Conservation (phyloP, 37 sponge, comb jelly and placozoan genomes). For the Bolinopsis microptera region DNA sequence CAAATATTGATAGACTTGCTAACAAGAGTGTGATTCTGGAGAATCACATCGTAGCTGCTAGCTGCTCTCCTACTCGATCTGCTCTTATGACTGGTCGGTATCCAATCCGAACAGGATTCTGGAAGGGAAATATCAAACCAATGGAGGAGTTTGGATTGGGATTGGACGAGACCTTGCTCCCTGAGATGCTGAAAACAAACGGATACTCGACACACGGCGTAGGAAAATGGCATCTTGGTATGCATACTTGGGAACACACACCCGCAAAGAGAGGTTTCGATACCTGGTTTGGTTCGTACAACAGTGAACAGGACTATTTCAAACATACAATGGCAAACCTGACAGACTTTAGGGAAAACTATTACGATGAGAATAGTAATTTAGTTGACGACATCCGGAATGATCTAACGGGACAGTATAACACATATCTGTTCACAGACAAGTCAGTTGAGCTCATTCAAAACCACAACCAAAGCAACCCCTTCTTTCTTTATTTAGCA, state of each 20-base stretch:
- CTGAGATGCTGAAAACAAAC: no score
- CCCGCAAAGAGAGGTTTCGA: not conserved
- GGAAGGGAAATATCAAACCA: conserved; percentile 13
- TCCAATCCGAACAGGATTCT: not conserved
- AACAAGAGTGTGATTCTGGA: not conserved
- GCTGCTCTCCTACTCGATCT: not conserved
- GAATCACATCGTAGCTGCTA: conserved; percentile 22
- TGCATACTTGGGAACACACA: not conserved
- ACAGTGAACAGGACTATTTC: not conserved
- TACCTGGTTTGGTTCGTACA: not conserved
- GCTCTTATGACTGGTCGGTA: not conserved
- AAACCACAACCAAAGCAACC: not conserved
- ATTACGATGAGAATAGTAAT: not conserved
- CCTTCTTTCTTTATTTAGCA: not conserved
- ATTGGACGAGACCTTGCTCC: not conserved
- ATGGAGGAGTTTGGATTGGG: not conserved
- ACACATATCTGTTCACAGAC: not conserved
- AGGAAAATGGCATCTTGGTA: conserved; percentile 23
- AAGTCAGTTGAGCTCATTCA: not conserved
- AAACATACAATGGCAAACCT: no score
- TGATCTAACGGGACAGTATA: not conserved
- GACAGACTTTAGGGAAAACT: not conserved
- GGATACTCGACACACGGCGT: no score
- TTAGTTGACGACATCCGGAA: not conserved
- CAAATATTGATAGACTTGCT: not conserved